Evolutionary conservation across 2,888 invertebrate species (phyloP).

Genomic region (Watsonalla cultraria): DNA sequence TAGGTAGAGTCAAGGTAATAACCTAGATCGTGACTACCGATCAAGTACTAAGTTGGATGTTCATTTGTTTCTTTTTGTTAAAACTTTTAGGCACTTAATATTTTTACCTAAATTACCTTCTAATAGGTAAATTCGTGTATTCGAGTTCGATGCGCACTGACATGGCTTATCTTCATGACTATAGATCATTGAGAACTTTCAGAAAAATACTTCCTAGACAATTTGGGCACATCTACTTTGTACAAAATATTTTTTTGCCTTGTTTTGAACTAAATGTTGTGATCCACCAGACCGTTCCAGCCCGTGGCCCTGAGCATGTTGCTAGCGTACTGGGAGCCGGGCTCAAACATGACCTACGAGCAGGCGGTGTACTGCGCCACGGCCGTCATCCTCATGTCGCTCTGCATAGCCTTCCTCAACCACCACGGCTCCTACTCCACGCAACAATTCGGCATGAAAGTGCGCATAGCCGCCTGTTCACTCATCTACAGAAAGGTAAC

Average conservation of each 20-base stretch:
- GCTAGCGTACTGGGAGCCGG: constrained; percentile 81
- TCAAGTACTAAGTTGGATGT: neutral
- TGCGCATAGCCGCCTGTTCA: constrained; percentile 89
- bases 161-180: too few relatives aligned
- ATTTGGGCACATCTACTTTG: too few relatives aligned
- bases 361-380: constrained; percentile 82
- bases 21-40: neutral
- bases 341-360: constrained; percentile 64
- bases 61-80: too few relatives aligned
- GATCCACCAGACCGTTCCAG: constrained; percentile 78
- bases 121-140: too few relatives aligned
- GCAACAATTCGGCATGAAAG: constrained; percentile 88
- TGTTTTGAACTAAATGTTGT: too few relatives aligned
- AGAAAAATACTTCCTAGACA: too few relatives aligned
- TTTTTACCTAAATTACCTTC: too few relatives aligned
- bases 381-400: constrained; percentile 75
- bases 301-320: constrained; percentile 82
- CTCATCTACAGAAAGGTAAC: constrained; percentile 91
- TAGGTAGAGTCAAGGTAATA: neutral
- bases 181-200: too few relatives aligned
- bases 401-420: constrained; percentile 78
- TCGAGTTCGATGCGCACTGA: neutral
- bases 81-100: too few relatives aligned
- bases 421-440: constrained; percentile 84
- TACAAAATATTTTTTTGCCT: too few relatives aligned